Evolutionary conservation across 2,888 invertebrate species (phyloP).

Genomic region (Octonoba sinensis): DNA sequence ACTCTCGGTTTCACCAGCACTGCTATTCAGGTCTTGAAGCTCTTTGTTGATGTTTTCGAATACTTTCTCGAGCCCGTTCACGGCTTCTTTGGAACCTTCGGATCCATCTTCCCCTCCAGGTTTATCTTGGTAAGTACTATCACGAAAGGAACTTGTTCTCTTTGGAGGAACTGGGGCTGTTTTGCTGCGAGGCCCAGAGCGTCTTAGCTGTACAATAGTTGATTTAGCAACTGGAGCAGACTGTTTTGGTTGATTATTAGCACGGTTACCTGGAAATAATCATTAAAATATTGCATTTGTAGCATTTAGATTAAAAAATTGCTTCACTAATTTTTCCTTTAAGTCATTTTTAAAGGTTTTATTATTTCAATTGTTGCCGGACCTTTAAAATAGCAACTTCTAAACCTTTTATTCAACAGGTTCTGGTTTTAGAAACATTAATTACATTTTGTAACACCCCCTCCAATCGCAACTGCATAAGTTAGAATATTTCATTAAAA

Average conservation of each 20-base stretch:
- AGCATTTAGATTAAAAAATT: too few species aligned
- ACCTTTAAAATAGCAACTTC: too few species aligned
- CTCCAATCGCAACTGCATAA: too few species aligned
- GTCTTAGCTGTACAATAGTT: conserved; percentile 60
- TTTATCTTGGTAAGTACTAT: conserved; percentile 78
- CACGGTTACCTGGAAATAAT: conserved; percentile 24
- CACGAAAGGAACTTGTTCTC: conserved; percentile 89
- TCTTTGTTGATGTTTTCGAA: conserved; percentile 74
- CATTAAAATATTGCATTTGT: too few species aligned
- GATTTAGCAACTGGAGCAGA: conserved; percentile 52
- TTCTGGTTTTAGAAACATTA: too few species aligned
- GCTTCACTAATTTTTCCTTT: too few species aligned
- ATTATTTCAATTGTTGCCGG: too few species aligned
- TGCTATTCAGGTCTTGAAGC: conserved; percentile 73
- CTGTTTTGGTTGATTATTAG: conserved; percentile 39
- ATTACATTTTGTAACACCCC: too few species aligned
- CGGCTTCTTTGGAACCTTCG: conserved; percentile 69
- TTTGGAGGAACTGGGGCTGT: conserved; percentile 96
- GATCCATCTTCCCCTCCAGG: conserved; percentile 67
- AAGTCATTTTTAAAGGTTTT: too few species aligned
- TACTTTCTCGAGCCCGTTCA: conserved; percentile 75
- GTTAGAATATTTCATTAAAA: too few species aligned
- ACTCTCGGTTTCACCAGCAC: conserved; percentile 79
- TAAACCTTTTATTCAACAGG: too few species aligned
- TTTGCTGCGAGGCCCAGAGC: conserved; percentile 77